These are phyloP conservation scores for Dicranocentrus wangi DNA, from an alignment of 2,888 invertebrate species.

Conservation along the genomic window DNA sequence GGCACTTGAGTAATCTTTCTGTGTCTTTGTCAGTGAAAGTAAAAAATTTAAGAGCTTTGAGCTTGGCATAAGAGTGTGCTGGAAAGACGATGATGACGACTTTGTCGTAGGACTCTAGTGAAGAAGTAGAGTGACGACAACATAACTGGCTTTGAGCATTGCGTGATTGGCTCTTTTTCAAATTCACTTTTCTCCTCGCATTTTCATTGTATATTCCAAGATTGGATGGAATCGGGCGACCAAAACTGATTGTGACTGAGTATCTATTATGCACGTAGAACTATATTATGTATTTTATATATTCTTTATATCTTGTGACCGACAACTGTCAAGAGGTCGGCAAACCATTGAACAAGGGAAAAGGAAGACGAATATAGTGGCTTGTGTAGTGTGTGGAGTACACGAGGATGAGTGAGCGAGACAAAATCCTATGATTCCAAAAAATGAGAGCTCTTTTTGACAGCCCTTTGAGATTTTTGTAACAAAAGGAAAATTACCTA, in stretches of 20 bases:
- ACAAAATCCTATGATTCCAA: constrained; percentile 50
- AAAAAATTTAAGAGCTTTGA: constrained; percentile 39
- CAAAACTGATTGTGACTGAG: constrained; percentile 30
- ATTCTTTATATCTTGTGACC: constrained; percentile 32
- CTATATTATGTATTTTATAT: constrained; percentile 26
- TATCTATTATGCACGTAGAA: constrained; percentile 34
- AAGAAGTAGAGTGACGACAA: constrained; percentile 7
- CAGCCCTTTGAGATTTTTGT: constrained; percentile 51
- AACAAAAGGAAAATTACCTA: constrained; percentile 57
- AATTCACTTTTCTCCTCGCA: constrained; percentile 40
- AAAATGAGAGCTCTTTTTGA: constrained; percentile 57
- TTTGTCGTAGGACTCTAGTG: neutral
- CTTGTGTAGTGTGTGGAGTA: neutral
- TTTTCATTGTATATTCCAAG: constrained; percentile 24
- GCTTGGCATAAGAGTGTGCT: neutral
- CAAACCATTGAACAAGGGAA: constrained; percentile 32
- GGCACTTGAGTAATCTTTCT: constrained; percentile 37
- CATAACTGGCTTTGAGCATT: constrained; percentile 15
- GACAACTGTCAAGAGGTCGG: constrained; percentile 57
- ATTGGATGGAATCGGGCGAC: constrained; percentile 31
- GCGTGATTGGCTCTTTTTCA: constrained; percentile 47
- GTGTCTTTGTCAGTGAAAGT: constrained; percentile 39
- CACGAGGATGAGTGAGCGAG: constrained; percentile 21
- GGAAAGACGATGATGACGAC: constrained; percentile 13
- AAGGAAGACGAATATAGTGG: neutral